Base-by-base conservation (phyloP, 2,888 invertebrate species). In the Xestia rhomboidea region DNA sequence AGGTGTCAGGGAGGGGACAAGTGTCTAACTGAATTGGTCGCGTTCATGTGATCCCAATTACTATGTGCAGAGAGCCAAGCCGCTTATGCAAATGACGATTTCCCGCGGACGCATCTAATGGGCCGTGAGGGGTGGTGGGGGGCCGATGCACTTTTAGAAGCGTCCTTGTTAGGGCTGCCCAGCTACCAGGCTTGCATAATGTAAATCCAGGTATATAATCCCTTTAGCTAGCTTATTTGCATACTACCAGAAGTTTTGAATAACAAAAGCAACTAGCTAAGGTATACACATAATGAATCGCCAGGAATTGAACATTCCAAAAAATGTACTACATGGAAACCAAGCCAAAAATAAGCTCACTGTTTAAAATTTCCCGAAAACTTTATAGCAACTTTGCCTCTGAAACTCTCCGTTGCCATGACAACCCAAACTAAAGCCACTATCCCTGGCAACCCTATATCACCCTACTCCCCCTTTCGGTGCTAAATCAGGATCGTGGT, bases 81-180 rank as follows among this genome's bases (percentile, higher is more conserved):
- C 96, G 96, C 95, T 96, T 96, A 96, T 96, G 96, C 96, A 96
- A 96, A 96, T 96, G 95, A 94, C 94, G 95, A 94, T 94, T 95
- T 94, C 94, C 94, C 95, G 95, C 95, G 96, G 94, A 96, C 96
- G 93, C 95, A 93, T 94, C 96, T 96, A 96, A 96, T 96, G 96
- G 96, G 86, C 93, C 94, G 90, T 95, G 91, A 91, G 91, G 92
- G 92, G 90, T 79, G 89, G 91, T 87, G 86, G 77, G 90, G 88
- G 88, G 68, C 85, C 86, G 92, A 90, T 96, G 96, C 96, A 96
- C 95, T 96, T 95, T 96, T 95, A 93, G 92, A 90, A 89, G 78
- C 81, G 79, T 82, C 79, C 83, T 73, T 62, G 73, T 41, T 86
- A 88, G 88, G 88, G 88, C 41, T 88, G 88, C 77, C 77, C 68